These are phyloP conservation scores for Pseudonaja textilis DNA, from an alignment of 2,113 vertebrate species.

Conservation along the genomic window DNA sequence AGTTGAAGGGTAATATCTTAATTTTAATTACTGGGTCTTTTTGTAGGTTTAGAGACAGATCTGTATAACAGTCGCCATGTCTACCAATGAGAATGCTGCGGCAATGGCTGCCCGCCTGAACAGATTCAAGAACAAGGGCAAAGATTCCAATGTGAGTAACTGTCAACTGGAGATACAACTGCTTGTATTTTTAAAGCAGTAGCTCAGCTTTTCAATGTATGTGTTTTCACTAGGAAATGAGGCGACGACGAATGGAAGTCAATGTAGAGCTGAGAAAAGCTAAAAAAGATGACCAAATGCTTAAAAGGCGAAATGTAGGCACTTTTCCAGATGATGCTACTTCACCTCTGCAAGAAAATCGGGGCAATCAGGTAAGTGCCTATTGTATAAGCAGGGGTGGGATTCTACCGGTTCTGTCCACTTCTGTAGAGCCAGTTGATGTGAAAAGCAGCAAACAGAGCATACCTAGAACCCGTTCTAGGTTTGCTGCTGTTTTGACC, in stretches of 20 bases:
- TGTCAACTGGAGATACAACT: neutral
- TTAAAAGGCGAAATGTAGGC: constrained; percentile 87
- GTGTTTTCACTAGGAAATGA: constrained; percentile 76
- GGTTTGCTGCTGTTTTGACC: too few relatives aligned
- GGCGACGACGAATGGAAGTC: constrained; percentile 84
- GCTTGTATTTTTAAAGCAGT: fast-evolving
- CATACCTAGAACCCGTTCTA: too few relatives aligned
- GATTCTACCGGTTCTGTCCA: too few relatives aligned
- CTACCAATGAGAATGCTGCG: constrained; percentile 74
- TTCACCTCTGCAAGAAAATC: constrained; percentile 93
- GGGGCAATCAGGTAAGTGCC: constrained; percentile 74
- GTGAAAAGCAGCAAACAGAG: too few relatives aligned
- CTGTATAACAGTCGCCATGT: constrained; percentile 70
- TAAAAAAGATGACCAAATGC: constrained; percentile 90
- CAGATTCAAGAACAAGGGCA: constrained; percentile 95
- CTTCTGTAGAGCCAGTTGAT: too few relatives aligned
- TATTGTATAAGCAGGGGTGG: neutral
- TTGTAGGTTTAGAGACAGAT: neutral
- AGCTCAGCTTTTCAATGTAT: neutral
- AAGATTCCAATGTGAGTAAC: constrained; percentile 78
- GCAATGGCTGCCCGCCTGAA: constrained; percentile 71
- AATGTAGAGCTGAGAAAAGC: constrained; percentile 90
- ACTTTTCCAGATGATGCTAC: constrained; percentile 83
- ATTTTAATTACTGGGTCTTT: neutral
- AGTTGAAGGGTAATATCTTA: neutral